Base-by-base conservation (phyloP, 2,888 invertebrate genomes). In the Drosophila siamana region DNA sequence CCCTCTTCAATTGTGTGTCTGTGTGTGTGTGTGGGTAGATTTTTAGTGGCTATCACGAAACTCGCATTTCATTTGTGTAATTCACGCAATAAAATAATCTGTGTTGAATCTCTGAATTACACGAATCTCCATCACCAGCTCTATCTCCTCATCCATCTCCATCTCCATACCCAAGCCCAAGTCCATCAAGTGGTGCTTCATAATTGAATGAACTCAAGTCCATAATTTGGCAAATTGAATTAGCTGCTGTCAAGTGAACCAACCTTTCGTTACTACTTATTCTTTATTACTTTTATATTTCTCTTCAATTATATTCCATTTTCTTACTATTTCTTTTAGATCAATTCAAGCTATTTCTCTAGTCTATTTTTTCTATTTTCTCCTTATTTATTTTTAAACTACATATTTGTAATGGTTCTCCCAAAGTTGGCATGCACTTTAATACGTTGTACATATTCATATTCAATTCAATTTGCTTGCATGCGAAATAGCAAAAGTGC, bases 71-170 rank as follows among this genome's bases (percentile, higher is more conserved):
- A 74, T 57, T 63, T 60, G 55, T 74, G 56, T 81, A 84, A 85
- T 80, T 87, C 86, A 86, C 88, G 86, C 86, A 86, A 86, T 86
- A 83, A 86, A 86, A 74, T 73, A 79, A 86, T 87, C 75, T 57
- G 13, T 44, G 55, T 59, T 55, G 74, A 56, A 47, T 69, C 63
- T 61, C 26, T 44, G 65, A 65, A 69, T 74, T 74, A 74, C 74
- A 51, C 55, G 62, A 48, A n/a, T 8, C 52, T 24, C 30, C 11
- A 1, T 30, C 30, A 11, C 30, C 30, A 30, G 11, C n/a, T 5
- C 11, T 5, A 33, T 33, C 33, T 11, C n/a, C 33, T 33, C 33
- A n/a, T 33, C 33, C 33, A 33, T 33, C 33, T 33, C n/a, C 30
- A 11, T 4, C 9, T 4, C 11, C n/a, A 4, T 40, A 1, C 66